These are phyloP conservation scores for Cylindroiulus punctatus DNA, from an alignment of 2,888 invertebrate genomes.

Conservation along the genomic window DNA sequence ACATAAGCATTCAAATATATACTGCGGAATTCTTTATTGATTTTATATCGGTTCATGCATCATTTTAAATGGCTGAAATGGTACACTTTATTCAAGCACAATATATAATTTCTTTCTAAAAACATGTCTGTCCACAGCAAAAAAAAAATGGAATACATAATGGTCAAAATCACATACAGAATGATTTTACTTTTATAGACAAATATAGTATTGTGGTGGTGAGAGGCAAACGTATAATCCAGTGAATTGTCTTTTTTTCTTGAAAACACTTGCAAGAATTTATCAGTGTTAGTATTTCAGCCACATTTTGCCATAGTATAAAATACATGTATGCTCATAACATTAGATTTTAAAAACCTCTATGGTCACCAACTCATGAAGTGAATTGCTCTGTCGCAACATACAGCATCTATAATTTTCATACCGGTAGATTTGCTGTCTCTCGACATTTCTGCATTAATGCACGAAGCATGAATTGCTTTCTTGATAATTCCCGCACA, in stretches of 20 bases:
- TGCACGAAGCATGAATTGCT: conserved; percentile 95
- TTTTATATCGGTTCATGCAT: neutral
- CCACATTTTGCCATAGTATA: neutral
- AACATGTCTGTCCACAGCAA: neutral
- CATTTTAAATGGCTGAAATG: neutral
- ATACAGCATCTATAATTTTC: conserved; percentile 37
- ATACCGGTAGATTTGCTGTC: conserved; percentile 77
- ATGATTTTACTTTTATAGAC: conserved; percentile 39
- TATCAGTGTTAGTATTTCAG: neutral
- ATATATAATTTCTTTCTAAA: neutral
- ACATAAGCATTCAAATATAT: neutral
- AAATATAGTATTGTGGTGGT: neutral
- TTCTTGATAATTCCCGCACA: conserved; percentile 91
- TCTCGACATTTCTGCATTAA: conserved; percentile 96
- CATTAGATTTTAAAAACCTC: neutral
- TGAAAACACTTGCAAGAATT: neutral
- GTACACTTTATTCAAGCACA: neutral
- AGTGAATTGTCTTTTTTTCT: neutral
- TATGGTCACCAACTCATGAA: neutral
- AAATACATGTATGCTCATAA: neutral
- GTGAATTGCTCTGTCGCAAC: neutral
- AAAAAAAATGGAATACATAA: neutral
- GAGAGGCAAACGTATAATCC: neutral
- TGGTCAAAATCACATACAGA: conserved; percentile 27
- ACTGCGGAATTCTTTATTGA: neutral